phyloP scores from a whole-genome alignment of 2,888 invertebrate species.

The Drosophila bunnanda region DNA sequence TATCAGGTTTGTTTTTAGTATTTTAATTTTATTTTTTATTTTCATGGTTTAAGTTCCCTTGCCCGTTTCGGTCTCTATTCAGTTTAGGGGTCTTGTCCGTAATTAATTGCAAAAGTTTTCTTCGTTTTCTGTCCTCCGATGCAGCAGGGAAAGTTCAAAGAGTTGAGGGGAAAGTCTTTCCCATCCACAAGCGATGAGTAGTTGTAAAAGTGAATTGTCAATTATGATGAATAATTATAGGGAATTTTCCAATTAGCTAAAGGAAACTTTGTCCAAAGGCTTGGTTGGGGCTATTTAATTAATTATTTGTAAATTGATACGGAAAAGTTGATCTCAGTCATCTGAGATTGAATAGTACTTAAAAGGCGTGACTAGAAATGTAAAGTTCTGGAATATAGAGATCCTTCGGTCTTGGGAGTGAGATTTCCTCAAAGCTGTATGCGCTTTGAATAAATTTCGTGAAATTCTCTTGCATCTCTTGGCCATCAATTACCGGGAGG shows the following conservation, averaged over 20 bases:
- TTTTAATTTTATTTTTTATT: conserved; percentile 15
- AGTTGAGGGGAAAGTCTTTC: conserved; percentile 32
- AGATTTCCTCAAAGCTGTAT: background rate
- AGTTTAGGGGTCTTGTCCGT: conserved; percentile 56
- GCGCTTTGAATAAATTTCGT: conserved; percentile 6
- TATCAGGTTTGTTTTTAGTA: conserved; percentile 34
- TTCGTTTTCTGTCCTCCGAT: conserved; percentile 29
- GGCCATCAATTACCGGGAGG: conserved; percentile 44
- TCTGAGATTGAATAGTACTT: background rate
- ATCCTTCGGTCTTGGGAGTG: background rate
- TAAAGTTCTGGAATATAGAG: background rate
- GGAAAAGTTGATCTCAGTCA: background rate
- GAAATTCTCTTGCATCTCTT: conserved; percentile 38
- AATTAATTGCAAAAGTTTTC: conserved; percentile 77
- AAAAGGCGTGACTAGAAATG: background rate
- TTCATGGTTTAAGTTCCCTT: conserved; percentile 31
- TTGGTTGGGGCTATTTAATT: conserved; percentile 4
- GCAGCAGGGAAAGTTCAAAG: conserved; percentile 53
- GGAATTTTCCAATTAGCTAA: conserved; percentile 33
- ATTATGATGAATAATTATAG: conserved; percentile 46
- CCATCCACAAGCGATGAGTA: conserved; percentile 42
- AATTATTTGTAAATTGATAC: conserved; percentile 17
- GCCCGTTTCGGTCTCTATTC: conserved; percentile 18
- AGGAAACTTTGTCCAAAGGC: conserved; percentile 23
- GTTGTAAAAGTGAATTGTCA: conserved; percentile 44